These are phyloP conservation scores for Gallinago nigripennis DNA, from an alignment of 2,797 vertebrate species.

Conservation along the genomic window DNA sequence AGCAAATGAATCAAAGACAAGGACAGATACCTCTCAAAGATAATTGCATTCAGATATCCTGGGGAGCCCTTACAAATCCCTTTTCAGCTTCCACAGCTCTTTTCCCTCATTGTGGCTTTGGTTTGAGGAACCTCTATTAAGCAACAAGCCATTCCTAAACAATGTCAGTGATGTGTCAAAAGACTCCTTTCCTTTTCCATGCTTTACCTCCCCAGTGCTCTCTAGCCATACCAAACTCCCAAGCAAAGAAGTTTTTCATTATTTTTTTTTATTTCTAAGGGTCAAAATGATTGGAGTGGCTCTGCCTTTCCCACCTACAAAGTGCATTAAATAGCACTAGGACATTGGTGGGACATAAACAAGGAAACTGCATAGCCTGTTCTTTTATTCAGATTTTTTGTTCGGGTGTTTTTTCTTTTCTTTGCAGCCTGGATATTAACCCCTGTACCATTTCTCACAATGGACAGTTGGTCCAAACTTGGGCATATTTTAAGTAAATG, in stretches of 20 bases:
- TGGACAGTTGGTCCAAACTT: background rate
- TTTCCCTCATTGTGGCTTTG: background rate
- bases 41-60: background rate
- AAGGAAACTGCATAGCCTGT: background rate
- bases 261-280: background rate
- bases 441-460: background rate
- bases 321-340: background rate
- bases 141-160: background rate
- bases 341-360: background rate
- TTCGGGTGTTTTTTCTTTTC: background rate
- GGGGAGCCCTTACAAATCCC: background rate
- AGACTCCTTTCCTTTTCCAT: background rate
- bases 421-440: background rate
- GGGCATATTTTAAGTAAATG: background rate
- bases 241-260: background rate
- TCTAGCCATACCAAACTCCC: background rate
- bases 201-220: background rate
- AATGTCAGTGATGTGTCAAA: background rate
- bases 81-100: background rate
- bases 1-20: background rate
- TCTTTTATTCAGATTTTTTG: background rate
- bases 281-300: background rate
- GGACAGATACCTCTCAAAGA: background rate
- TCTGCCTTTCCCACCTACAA: background rate
- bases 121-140: background rate